These are phyloP conservation scores for Lithophane ornitopus DNA, from an alignment of 2,888 invertebrate species.

Conservation along the genomic window DNA sequence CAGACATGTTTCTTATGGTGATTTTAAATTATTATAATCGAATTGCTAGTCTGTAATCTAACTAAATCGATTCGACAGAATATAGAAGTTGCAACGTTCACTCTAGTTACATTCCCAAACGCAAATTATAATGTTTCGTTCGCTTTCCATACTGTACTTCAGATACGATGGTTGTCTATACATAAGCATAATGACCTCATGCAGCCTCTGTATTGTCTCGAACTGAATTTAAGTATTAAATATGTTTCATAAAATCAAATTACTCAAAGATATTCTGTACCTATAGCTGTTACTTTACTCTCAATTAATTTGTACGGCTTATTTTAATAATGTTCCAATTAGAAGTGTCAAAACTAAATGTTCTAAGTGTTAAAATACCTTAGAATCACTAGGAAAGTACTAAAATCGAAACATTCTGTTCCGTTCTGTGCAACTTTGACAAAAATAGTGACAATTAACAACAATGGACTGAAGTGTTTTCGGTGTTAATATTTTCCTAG, in stretches of 20 bases:
- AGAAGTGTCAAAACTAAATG: slow-evolving; percentile 66
- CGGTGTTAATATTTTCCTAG: slow-evolving; percentile 34
- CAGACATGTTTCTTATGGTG: slow-evolving; percentile 43
- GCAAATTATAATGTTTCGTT: slow-evolving; percentile 17
- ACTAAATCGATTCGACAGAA: slow-evolving; percentile 51
- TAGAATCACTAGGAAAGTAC: slow-evolving; percentile 41
- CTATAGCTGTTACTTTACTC: slow-evolving; percentile 62
- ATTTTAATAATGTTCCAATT: slow-evolving; percentile 65
- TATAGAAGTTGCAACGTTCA: slow-evolving; percentile 44
- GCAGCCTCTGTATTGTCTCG: slow-evolving; percentile 52
- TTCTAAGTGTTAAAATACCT: slow-evolving; percentile 57
- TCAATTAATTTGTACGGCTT: slow-evolving; percentile 67
- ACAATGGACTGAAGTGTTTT: slow-evolving; percentile 5
- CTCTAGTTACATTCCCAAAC: slow-evolving; percentile 55
- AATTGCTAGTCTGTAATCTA: slow-evolving; percentile 61
- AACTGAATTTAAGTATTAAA: slow-evolving; percentile 52
- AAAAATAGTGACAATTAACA: background rate
- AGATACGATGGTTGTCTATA: background rate
- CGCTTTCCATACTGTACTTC: slow-evolving; percentile 9
- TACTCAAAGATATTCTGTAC: slow-evolving; percentile 64
- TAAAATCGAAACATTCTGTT: slow-evolving; percentile 10
- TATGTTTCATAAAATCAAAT: slow-evolving; percentile 63
- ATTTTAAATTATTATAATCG: slow-evolving; percentile 63
- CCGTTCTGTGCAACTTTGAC: slow-evolving; percentile 7
- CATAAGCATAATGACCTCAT: slow-evolving; percentile 21